Evolutionary conservation across 1,140 invertebrate genomes (phyloP).

Genomic region (Harpegnathos saltator): DNA sequence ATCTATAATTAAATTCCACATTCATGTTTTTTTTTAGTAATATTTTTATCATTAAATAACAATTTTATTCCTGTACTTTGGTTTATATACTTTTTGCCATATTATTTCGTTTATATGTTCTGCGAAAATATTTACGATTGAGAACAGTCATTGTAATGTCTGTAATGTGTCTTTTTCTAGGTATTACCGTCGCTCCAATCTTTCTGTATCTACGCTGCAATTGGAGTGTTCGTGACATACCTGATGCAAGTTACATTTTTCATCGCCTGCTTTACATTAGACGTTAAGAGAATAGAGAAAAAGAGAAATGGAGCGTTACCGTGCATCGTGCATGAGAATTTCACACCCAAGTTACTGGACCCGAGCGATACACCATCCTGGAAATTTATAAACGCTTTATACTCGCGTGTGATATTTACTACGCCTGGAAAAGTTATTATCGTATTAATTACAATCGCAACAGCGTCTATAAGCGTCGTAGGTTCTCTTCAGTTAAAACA

Average conservation of each 20-base stretch:
- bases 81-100: background rate
- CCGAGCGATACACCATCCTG: slow-evolving; percentile 83
- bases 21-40: too few relatives aligned
- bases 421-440: slow-evolving; percentile 87
- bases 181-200: slow-evolving; percentile 91
- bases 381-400: slow-evolving; percentile 87
- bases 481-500: slow-evolving; percentile 89
- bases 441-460: slow-evolving; percentile 87
- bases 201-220: slow-evolving; percentile 91
- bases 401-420: slow-evolving; percentile 88
- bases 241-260: slow-evolving; percentile 92
- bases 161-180: slow-evolving; percentile 79
- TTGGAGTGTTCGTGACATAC: slow-evolving; percentile 91
- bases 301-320: slow-evolving; percentile 89
- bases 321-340: slow-evolving; percentile 89
- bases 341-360: slow-evolving; percentile 79
- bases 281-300: slow-evolving; percentile 88
- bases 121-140: background rate
- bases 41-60: too few relatives aligned
- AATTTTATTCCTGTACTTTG: too few relatives aligned
- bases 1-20: too few relatives aligned
- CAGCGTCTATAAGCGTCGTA: slow-evolving; percentile 88
- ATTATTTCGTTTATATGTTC: background rate
- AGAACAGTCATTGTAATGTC: background rate
- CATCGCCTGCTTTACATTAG: slow-evolving; percentile 91